Base-by-base conservation (phyloP, 2,797 vertebrate genomes). In the Anas acuta region DNA sequence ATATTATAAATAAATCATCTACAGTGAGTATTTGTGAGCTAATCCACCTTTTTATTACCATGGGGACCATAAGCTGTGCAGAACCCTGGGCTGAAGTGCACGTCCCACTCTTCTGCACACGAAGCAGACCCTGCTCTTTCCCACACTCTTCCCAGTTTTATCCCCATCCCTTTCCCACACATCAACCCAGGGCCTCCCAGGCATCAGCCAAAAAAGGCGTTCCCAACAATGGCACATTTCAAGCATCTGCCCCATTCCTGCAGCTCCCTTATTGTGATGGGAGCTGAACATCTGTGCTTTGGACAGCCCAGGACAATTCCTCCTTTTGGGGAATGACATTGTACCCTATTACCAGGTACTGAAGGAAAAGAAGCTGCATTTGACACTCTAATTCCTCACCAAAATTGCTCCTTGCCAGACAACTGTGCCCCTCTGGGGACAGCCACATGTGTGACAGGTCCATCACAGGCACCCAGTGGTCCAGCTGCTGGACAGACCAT, bases 121-220 rank as follows among this genome's bases (percentile, higher is more conserved):
- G 62, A 85, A 25, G 57, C 79, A 92, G 65, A 65, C 35, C 41
- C 72, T 90, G 32, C 20, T 89, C 35, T 73, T 92, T 53, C 37
- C 58, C 12, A 21, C 25, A 71, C 13, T 60, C 72, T 67, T 78
- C 33, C 22, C 33, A 47, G 4, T 87, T 94, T 76, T 75, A 70
- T 62, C 76, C 21, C 58, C 82, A 6, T 32, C 45, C 30, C 28
- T 75, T 69, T 78, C 77, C 89, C 64, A 69, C 35, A 43, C 51
- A 79, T 73, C 75, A 64, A 58, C 51, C 13, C 78, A 86, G 25
- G 47, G 82, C 32, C 20, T 90, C 81, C 81, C 62, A 65, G 28
- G 41, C 32, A 72, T 69, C 66, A 75, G 54, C 58, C 67, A 71
- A 28, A 39, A 64, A 79, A 87, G 57, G 53, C 16, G 16, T 43